Evolutionary conservation across 2,888 invertebrate genomes (phyloP).

Genomic region (Drosophila neutralis): DNA sequence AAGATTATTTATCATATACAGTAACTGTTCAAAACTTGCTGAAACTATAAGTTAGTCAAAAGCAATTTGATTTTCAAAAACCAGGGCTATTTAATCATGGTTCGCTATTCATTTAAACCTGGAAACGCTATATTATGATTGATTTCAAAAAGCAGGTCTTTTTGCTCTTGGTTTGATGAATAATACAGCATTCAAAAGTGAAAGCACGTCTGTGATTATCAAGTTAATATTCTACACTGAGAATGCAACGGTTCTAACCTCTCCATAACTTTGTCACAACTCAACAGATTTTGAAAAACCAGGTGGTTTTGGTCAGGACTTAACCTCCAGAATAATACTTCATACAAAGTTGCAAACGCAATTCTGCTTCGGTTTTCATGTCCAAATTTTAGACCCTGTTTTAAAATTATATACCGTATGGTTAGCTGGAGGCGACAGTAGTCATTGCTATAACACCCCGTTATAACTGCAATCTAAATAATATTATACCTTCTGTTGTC

Average conservation of each 20-base stretch:
- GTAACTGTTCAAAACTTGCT: neutral
- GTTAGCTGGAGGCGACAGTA: neutral
- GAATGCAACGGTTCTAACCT: neutral
- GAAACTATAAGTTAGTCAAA: neutral
- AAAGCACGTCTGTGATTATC: neutral
- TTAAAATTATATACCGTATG: neutral
- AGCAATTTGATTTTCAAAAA: neutral
- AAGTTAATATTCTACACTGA: neutral
- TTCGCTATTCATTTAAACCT: neutral
- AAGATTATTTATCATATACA: neutral
- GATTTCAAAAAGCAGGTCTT: too few relatives aligned
- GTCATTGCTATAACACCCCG: neutral
- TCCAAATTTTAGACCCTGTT: neutral
- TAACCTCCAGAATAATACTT: neutral
- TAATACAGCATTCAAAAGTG: neutral
- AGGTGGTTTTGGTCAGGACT: neutral
- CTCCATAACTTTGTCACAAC: neutral
- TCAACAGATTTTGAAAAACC: neutral
- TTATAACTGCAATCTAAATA: neutral
- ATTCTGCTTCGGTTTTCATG: neutral
- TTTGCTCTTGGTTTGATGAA: neutral
- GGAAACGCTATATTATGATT: too few relatives aligned
- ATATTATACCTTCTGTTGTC: neutral
- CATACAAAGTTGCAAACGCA: neutral
- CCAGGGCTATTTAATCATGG: neutral